Percentiles rank a stretch among this genome's conserved stretches.
phyloP scores from a whole-genome alignment of 1,140 invertebrate species.

The Paralvinella palmiformis region DNA sequence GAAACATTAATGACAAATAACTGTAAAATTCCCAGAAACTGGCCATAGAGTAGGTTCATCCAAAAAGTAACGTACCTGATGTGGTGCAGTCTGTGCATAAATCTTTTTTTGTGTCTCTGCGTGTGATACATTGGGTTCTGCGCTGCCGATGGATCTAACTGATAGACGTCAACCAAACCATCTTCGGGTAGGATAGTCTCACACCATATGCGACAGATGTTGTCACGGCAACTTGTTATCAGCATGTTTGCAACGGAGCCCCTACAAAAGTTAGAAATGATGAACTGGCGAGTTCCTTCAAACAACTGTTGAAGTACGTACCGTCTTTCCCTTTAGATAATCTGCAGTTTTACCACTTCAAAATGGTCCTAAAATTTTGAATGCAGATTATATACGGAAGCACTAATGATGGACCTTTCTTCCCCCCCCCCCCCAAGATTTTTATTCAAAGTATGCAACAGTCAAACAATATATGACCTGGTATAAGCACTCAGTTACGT shows the following conservation, averaged over 20 bases:
- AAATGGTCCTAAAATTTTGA: no score
- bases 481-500: no score
- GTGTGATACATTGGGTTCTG: conserved; percentile 74
- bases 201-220: conserved; percentile 97
- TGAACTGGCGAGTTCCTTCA: no score
- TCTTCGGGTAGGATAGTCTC: conserved; percentile 95
- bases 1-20: not conserved
- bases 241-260: conserved; percentile 95
- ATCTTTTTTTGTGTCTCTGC: conserved; percentile 88
- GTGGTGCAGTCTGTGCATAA: conserved; percentile 91
- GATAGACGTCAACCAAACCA: conserved; percentile 72
- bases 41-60: not conserved
- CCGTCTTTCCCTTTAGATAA: not conserved
- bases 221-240: conserved; percentile 95
- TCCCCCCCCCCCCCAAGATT: no score
- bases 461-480: no score
- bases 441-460: no score
- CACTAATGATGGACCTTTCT: no score
- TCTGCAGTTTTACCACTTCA: no score
- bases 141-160: conserved; percentile 67
- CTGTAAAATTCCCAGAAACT: not conserved
- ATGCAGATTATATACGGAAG: no score
- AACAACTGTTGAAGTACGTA: not conserved
- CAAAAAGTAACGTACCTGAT: conserved; percentile 78
- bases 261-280: conserved; percentile 53